Evolutionary conservation across 2,888 invertebrate species (phyloP), one percentile per base, ranked within the genome.

Genomic region (Coleophora deauratella): DNA sequence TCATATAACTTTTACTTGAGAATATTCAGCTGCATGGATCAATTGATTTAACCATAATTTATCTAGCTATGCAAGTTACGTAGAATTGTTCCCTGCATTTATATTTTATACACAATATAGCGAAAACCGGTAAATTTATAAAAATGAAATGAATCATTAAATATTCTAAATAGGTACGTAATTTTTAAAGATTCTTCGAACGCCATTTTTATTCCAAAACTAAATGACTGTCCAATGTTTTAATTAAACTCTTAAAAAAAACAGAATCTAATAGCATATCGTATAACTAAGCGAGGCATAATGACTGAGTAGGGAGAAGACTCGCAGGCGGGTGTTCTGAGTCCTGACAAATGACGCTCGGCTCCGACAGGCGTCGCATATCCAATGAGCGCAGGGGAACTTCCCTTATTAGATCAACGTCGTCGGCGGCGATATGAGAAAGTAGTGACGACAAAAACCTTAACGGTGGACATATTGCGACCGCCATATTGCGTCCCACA

Each of bases 361-460:
- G 67, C 64, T 64, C 60, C 57, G 63, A 77, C 78, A 72, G 64
- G 72, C 71, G 66, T 61, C 72, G 79, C 77, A 84, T 84, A 78
- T 73, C 70, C 64, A 78, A 82, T 76, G 75, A 80, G 73, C 66
- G 64, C 59, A 67, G 69, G 74, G 54, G 82, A 84, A 73, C 84
- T 84, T 76, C 63, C 62, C 67, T 80, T 85, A 84, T 85, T 82
- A 84, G 74, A 82, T 80, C 72, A 71, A 68, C 63, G 72, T 69
- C 59, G 59, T 61, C 63, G 69, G 55, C 51, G 49, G 55, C 70
- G 72, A 76, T 77, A 82, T 79, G 78, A 81, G 78, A 79, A 79
- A 78, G 68, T 71, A 70, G 62, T 54, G 59, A 62, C 59, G 66
- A 73, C 82, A 84, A 84, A 84, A 85, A 84, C 66, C 71, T 58